phyloP scores from a whole-genome alignment of 2,888 invertebrate species.

The Cinara cedri region DNA sequence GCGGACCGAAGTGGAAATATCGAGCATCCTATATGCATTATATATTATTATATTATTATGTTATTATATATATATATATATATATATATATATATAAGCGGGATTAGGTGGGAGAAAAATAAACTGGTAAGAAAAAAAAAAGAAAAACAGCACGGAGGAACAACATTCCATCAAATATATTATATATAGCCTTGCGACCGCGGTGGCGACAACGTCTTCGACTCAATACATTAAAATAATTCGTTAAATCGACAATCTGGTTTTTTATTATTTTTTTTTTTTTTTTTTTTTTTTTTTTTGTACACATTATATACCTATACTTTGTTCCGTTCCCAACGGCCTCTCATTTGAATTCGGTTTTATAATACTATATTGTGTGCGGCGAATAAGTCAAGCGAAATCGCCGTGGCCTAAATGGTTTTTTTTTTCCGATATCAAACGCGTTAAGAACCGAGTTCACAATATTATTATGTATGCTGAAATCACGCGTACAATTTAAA shows the following conservation, averaged over 20 bases:
- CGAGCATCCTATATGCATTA: neutral
- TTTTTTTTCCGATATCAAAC: no score
- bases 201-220: slow-evolving; percentile 48
- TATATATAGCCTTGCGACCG: slow-evolving; percentile 38
- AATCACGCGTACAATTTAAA: no score
- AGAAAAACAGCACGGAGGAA: slow-evolving; percentile 38
- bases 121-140: slow-evolving; percentile 42
- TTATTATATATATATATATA: no score
- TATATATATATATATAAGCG: neutral
- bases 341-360: slow-evolving; percentile 5
- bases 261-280: neutral
- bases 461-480: no score
- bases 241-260: slow-evolving; percentile 50
- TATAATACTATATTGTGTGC: no score
- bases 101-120: slow-evolving; percentile 17
- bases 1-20: slow-evolving; percentile 11
- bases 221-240: slow-evolving; percentile 46
- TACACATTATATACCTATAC: neutral
- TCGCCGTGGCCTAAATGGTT: no score
- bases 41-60: no score
- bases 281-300: neutral
- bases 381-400: no score
- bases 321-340: neutral
- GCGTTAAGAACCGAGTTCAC: no score
- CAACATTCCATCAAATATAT: slow-evolving; percentile 47